A percentile compares a stretch with the other conserved stretches of the same genome.
phyloP scores from a whole-genome alignment of 2,797 vertebrate genomes.

The Thunnus albacares region DNA sequence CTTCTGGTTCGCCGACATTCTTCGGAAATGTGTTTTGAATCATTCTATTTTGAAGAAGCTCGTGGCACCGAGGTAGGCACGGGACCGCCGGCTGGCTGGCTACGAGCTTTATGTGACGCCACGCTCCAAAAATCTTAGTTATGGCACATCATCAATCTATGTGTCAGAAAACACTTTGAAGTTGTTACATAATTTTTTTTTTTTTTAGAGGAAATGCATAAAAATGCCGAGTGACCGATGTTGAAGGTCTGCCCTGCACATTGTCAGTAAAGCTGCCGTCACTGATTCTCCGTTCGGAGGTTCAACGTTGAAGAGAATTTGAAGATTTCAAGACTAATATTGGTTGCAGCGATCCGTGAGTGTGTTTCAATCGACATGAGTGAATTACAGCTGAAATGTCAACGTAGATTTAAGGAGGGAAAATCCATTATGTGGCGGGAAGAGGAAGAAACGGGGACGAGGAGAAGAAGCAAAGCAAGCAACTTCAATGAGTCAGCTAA shows the following conservation, averaged over 20 bases:
- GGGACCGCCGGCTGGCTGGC: background rate
- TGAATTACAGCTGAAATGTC: background rate
- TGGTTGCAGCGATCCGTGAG: no score
- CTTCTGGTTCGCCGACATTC: conserved; percentile 45
- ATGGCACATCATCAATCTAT: conserved; percentile 17
- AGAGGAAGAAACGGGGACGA: background rate
- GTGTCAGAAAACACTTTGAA: background rate
- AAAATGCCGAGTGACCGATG: background rate
- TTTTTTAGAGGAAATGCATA: background rate
- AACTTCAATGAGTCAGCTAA: background rate
- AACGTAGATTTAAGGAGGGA: background rate
- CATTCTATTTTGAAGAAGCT: conserved; percentile 44
- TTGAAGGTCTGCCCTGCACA: background rate
- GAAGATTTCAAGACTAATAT: no score
- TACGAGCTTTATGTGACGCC: conserved; percentile 7
- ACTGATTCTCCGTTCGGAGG: no score
- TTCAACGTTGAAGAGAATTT: background rate
- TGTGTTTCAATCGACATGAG: background rate
- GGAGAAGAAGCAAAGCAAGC: background rate
- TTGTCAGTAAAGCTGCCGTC: background rate
- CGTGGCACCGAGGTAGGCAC: conserved; percentile 14
- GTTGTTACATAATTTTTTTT: background rate
- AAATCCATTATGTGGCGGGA: background rate
- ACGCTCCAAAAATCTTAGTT: conserved; percentile 4
- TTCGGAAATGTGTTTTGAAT: conserved; percentile 60